Percentiles rank a stretch among this genome's conserved stretches.
Conservation (phyloP, 2,888 invertebrate species). For the Agrochola circellaris region DNA sequence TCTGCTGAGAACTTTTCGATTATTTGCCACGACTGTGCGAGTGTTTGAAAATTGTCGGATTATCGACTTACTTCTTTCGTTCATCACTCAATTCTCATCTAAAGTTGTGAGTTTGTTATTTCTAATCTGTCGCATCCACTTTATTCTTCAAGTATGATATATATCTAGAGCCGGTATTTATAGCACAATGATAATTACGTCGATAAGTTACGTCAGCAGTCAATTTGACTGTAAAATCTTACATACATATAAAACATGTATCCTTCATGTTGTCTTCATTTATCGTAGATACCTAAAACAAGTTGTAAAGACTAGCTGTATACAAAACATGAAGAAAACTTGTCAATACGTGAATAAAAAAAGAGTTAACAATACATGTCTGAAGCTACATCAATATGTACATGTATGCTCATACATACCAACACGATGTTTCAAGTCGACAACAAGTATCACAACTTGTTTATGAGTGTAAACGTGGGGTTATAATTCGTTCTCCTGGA, state of each 20-base stretch:
- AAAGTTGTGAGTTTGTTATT: neutral
- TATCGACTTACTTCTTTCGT: neutral
- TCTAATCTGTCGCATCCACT: neutral
- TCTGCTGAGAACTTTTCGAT: constrained; percentile 17
- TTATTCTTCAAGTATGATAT: neutral
- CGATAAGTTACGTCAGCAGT: neutral
- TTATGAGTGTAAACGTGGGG: too few species aligned
- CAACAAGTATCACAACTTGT: too few species aligned
- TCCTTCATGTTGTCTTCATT: neutral
- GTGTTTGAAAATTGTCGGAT: constrained; percentile 4
- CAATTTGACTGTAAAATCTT: too few species aligned
- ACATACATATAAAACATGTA: too few species aligned
- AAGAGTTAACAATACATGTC: too few species aligned
- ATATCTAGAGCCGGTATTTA: neutral
- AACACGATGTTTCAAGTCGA: too few species aligned
- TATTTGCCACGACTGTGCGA: neutral
- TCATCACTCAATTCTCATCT: neutral
- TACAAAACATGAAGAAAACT: neutral
- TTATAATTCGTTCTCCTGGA: too few species aligned
- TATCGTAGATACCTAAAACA: neutral
- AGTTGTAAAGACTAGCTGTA: neutral
- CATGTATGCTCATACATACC: too few species aligned
- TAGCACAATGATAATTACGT: neutral
- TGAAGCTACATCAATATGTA: too few species aligned
- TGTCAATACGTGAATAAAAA: neutral